Base-by-base conservation (phyloP, 1,140 invertebrate genomes). In the Lepidurus apus region DNA sequence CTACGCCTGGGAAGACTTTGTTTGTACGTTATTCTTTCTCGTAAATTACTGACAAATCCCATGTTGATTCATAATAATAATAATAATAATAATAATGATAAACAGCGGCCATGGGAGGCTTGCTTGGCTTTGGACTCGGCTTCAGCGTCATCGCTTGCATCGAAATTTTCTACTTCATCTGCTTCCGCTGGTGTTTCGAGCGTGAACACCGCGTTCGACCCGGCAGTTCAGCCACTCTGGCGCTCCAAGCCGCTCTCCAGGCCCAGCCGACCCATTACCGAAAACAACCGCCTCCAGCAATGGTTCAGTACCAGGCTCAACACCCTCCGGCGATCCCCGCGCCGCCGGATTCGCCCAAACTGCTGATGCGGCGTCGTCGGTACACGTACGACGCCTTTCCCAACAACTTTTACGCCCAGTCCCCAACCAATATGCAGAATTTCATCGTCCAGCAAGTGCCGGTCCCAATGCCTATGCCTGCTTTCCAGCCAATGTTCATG, bases 131-230 rank as follows among this genome's bases (percentile, higher is more conserved):
- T 11, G 78, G 78, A 11, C 75, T 79, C 4, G 78, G 78, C n/a
- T 74, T 79, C 43, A 79, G 78, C 44, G 42, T 79, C 73, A 79
- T 79, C 43, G 75, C 73, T 17, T 74, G 44, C 24, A 47, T 79
- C 42, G 78, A 79, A 26, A n/a, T 79, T n/a, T 44, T 79, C 73
- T 79, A 79, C 47, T 79, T 79, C 74, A 73, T 74, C 42, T 79
- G 78, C 78, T 44, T 79, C 11, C 78, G 78, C 1, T 79, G 78
- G 78, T 42, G 74, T 79, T 79, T 65, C 53, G 53, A 65, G 17
- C 53, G 53, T 9, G 9, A 65, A 65, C 53, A 65, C 9, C 53
- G 53, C 17, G 7, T 65, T 6, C 53, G 53, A 65, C 53, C 53
- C 4, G 53, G 53, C n/a, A 65, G 53, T 65, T 65, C 53, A 1